These are phyloP conservation scores for Pomatorhinus ruficollis DNA, from an alignment of 2,113 vertebrate genomes.

Conservation along the genomic window DNA sequence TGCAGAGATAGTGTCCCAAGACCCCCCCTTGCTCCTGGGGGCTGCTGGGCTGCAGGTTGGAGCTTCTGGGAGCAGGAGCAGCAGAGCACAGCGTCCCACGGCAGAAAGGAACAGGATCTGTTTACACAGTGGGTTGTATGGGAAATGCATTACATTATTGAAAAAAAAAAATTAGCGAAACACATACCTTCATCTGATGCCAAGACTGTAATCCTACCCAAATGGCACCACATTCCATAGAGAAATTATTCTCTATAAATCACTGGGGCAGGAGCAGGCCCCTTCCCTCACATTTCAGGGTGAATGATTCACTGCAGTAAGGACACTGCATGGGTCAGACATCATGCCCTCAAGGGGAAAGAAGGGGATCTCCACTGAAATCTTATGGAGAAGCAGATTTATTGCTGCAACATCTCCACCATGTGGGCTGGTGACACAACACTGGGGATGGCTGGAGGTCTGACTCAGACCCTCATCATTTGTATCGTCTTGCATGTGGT, in stretches of 20 bases:
- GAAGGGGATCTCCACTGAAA: neutral
- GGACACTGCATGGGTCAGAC: fast-evolving
- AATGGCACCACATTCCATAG: neutral
- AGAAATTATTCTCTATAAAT: neutral
- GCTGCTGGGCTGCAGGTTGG: neutral
- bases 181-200: neutral
- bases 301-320: neutral
- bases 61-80: neutral
- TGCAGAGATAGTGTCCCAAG: neutral
- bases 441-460: neutral
- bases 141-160: neutral
- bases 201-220: conserved; percentile 2
- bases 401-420: neutral
- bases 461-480: neutral
- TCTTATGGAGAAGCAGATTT: neutral
- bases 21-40: fast-evolving
- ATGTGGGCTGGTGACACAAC: neutral
- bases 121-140: neutral
- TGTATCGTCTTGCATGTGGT: fast-evolving
- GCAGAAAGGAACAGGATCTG: neutral
- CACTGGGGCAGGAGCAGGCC: neutral
- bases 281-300: neutral
- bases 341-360: fast-evolving
- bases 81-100: fast-evolving
- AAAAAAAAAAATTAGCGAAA: neutral